Base-by-base conservation (phyloP, 2,113 vertebrate genomes). In the Nycticorax nycticorax region DNA sequence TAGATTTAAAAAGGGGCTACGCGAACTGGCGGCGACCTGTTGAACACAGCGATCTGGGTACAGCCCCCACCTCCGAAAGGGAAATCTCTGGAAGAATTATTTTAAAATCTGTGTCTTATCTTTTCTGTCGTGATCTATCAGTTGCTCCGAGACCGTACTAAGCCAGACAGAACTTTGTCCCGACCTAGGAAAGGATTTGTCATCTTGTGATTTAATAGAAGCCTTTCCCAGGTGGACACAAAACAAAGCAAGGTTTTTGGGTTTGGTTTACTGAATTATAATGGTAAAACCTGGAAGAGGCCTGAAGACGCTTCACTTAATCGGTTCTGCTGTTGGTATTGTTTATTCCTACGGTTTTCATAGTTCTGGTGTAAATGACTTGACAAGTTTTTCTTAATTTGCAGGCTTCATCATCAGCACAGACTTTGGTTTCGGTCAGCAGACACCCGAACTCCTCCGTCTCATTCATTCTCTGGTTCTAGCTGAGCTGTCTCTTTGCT, bases 341-440 rank as follows among this genome's bases (percentile, higher is more conserved):
- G 28, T 41, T 35, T 33, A 21, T 71, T 59, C 10, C 8, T 5
- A 1, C 9, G 56, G 0, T 28, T 77, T 57, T 53, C 10, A 14
- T 23, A 30, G n/a, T 32, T 52, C 52, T 66, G 37, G 33, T 84
- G 60, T 67, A 39, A 77, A 27, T 39, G 12, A 26, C 43, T 9
- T 15, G 20, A 15, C 27, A 33, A 27, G 16, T 27, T 81, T 63
- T 32, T 39, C 35, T 50, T 15, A 4, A 6, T 55, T 59, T 22
- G 5, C 1, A 0, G 5, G 2, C 32, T 39, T 43, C 30, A 20
- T 48, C 1, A 0, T 37, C 41, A 37, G 48, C n/a, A 5, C 22
- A 8, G 69, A 3, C 11, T 12, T 62, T 50, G 62, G 16, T 9
- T 33, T 50, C 16, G 30, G 28, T 47, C 28, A 14, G 21, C 4